A percentile compares a stretch with the other conserved stretches of the same genome.
These are phyloP conservation scores for Rhombomys opimus DNA, from an alignment of 2,113 vertebrate species.

Conservation along the genomic window DNA sequence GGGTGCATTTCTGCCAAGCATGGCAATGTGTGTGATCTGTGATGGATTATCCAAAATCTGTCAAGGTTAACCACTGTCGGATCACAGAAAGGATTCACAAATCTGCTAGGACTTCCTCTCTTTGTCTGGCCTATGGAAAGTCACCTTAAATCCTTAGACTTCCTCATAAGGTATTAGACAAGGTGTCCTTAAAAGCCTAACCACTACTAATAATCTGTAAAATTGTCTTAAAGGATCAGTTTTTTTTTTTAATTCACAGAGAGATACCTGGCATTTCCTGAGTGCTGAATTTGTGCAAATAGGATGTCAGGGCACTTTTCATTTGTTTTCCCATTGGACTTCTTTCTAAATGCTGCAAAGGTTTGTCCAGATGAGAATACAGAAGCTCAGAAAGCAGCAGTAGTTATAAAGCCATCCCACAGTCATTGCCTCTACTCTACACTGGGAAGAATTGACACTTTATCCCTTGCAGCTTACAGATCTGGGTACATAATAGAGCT, in stretches of 20 bases:
- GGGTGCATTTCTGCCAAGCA: neutral
- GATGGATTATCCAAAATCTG: neutral
- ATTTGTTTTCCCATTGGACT: neutral
- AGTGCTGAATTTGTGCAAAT: neutral
- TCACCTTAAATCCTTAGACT: neutral
- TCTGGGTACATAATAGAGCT: neutral
- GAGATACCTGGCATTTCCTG: neutral
- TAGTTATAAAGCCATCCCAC: neutral
- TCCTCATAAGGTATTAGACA: neutral
- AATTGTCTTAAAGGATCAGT: neutral
- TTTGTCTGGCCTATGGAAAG: neutral
- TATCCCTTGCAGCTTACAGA: neutral
- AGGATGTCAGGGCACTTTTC: neutral
- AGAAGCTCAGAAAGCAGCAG: neutral
- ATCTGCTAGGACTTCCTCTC: neutral
- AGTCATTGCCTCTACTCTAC: neutral
- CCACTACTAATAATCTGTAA: neutral
- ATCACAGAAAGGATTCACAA: neutral
- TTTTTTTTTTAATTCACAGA: neutral
- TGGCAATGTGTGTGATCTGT: neutral
- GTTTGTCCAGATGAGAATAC: constrained; percentile 2
- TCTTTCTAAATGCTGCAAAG: neutral
- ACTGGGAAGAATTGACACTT: neutral
- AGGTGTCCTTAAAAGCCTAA: neutral
- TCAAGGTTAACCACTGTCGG: neutral